phyloP scores from a whole-genome alignment of 2,888 invertebrate genomes.

The Bombyx huttoni region DNA sequence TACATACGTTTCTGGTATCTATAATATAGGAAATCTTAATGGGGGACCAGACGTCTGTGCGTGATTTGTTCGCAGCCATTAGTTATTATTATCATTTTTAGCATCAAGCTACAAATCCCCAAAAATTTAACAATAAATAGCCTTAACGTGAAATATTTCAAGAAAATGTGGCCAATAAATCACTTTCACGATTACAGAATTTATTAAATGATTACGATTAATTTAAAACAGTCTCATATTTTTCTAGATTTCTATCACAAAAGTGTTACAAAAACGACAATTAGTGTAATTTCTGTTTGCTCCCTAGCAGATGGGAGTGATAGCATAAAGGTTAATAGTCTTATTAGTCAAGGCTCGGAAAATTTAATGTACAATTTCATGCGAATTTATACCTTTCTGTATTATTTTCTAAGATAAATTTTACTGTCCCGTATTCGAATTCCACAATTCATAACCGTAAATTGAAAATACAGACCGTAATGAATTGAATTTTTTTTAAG shows the following conservation, averaged over 20 bases:
- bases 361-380: background rate
- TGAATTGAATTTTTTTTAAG: too few relatives aligned
- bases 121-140: slow-evolving; percentile 7
- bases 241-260: background rate
- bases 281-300: background rate
- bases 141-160: background rate
- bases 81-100: too few relatives aligned
- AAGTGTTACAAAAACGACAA: background rate
- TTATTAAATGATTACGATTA: background rate
- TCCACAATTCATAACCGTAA: too few relatives aligned
- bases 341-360: slow-evolving; percentile 2
- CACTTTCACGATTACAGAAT: background rate
- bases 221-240: background rate
- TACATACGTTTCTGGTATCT: too few relatives aligned
- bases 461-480: too few relatives aligned
- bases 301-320: background rate
- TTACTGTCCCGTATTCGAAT: too few relatives aligned
- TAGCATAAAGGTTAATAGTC: slow-evolving; percentile 2
- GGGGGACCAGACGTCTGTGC: too few relatives aligned
- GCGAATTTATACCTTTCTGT: background rate
- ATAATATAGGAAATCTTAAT: too few relatives aligned
- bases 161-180: background rate
- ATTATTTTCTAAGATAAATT: too few relatives aligned
- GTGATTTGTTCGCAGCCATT: too few relatives aligned
- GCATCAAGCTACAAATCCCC: too few relatives aligned